These are phyloP conservation scores for Eidolon helvum DNA, from an alignment of 2,113 vertebrate species.

Conservation along the genomic window DNA sequence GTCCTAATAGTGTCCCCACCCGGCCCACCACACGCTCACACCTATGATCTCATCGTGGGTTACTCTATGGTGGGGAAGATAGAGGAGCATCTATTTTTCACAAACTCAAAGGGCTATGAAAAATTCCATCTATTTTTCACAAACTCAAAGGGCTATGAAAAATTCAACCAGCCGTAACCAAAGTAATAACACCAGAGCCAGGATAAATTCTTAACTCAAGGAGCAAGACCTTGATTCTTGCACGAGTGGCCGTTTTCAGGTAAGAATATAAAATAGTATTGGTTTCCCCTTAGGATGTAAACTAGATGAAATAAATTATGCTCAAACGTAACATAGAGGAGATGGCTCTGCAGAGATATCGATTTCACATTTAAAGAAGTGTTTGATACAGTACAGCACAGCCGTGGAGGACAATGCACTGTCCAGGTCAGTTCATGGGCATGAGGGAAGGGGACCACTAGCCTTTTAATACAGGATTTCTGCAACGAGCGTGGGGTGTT, in stretches of 20 bases:
- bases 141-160: neutral
- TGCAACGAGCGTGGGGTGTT: too few species aligned
- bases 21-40: neutral
- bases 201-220: neutral
- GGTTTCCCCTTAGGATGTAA: slow-evolving; percentile 7
- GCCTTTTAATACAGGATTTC: neutral
- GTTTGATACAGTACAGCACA: neutral
- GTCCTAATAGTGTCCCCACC: accelerated
- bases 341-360: neutral
- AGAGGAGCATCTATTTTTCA: neutral
- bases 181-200: neutral
- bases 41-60: accelerated
- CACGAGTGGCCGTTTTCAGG: neutral
- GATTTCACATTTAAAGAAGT: neutral
- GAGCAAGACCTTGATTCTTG: neutral
- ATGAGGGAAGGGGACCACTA: neutral
- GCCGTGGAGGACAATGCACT: too few species aligned
- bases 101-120: neutral
- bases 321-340: neutral
- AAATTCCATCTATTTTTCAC: neutral
- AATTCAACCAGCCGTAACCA: neutral
- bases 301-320: neutral
- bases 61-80: too few species aligned
- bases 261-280: neutral
- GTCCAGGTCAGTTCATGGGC: neutral